Evolutionary conservation across 2,797 vertebrate species (phyloP).

Genomic region (Gambusia yucatana): DNA sequence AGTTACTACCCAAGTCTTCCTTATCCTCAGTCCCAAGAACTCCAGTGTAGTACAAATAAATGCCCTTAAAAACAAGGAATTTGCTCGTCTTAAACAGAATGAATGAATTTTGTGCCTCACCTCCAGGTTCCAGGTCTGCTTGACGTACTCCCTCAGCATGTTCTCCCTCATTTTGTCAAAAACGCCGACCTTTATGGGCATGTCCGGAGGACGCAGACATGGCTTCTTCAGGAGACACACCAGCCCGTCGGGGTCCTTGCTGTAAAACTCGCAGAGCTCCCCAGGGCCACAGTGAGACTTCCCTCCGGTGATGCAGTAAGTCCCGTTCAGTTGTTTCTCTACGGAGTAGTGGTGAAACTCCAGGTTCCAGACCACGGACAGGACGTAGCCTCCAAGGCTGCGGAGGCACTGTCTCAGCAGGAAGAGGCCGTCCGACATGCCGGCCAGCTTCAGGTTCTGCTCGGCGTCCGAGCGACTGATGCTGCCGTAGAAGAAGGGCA

Average conservation of each 20-base stretch:
- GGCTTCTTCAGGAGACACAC: conserved; percentile 89
- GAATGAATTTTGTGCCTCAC: conserved; percentile 73
- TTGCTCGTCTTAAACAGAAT: background rate
- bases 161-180: conserved; percentile 92
- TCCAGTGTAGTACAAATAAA: background rate
- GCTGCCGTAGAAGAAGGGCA: conserved; percentile 96
- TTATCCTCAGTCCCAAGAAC: background rate
- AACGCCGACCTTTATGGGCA: conserved; percentile 81
- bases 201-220: conserved; percentile 86
- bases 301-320: conserved; percentile 89
- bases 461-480: conserved; percentile 91
- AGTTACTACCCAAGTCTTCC: too few species aligned
- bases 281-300: conserved; percentile 93
- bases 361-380: conserved; percentile 88
- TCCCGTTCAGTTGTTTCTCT: conserved; percentile 94
- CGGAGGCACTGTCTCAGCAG: conserved; percentile 93
- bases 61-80: background rate
- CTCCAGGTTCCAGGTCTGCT: conserved; percentile 94
- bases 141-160: conserved; percentile 94
- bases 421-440: conserved; percentile 93
- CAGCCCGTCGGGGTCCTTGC: conserved; percentile 91
- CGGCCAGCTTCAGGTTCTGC: conserved; percentile 92
- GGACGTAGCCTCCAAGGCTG: conserved; percentile 94
- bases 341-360: conserved; percentile 92
- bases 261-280: conserved; percentile 95